Percentiles rank a stretch among this genome's conserved stretches.
Evolutionary conservation across 2,888 invertebrate genomes (phyloP).

Genomic region (Amiota communis): DNA sequence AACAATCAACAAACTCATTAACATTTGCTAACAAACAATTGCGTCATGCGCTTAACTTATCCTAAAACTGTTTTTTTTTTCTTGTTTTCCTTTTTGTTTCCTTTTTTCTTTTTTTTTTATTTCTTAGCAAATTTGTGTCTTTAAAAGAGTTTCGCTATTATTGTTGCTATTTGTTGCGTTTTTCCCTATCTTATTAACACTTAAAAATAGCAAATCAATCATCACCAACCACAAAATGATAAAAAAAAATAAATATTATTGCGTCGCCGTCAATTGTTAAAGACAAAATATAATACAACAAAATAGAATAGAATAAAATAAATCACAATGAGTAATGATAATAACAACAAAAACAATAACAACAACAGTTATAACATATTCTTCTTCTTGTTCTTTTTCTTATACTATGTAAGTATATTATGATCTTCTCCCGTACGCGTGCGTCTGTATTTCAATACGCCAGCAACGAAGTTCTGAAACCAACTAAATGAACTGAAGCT

Average conservation of each 20-base stretch:
- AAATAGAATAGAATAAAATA: constrained; percentile 30
- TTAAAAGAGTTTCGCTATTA: too few species aligned
- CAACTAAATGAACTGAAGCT: constrained; percentile 65
- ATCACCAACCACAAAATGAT: constrained; percentile 13
- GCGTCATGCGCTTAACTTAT: constrained; percentile 49
- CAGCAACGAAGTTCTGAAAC: constrained; percentile 65
- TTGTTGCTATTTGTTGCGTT: background rate
- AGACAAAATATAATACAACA: constrained; percentile 33
- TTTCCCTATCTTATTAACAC: constrained; percentile 28
- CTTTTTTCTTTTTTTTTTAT: background rate
- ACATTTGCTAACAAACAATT: constrained; percentile 50
- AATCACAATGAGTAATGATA: constrained; percentile 16
- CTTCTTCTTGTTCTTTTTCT: background rate
- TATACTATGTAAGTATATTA: background rate
- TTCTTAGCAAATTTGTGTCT: background rate
- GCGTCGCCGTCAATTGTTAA: constrained; percentile 16
- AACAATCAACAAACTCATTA: constrained; percentile 44
- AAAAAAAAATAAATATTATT: constrained; percentile 28
- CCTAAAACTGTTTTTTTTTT: background rate
- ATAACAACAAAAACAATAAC: constrained; percentile 34
- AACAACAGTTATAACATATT: constrained; percentile 21
- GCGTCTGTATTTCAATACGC: constrained; percentile 46
- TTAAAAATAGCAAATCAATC: constrained; percentile 33
- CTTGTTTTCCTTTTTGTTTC: background rate
- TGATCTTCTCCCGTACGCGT: constrained; percentile 40